Conservation (phyloP, 2,113 vertebrate species). For the Embiotoca jacksoni region DNA sequence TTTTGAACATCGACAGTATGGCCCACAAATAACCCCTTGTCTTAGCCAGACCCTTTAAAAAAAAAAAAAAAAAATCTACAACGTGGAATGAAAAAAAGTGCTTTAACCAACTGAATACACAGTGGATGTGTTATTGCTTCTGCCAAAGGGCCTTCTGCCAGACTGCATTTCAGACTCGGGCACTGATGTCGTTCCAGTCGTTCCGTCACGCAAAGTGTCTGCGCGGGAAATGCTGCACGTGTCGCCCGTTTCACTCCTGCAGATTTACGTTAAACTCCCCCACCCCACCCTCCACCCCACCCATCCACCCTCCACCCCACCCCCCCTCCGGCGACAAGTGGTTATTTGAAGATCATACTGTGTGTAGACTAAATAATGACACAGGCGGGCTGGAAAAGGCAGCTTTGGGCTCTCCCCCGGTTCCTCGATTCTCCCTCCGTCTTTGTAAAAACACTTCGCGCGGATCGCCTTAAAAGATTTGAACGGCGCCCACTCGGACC, state of each 20-base stretch:
- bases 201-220: constrained; percentile 31
- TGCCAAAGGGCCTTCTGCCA: not conserved
- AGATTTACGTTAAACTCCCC: constrained; percentile 7
- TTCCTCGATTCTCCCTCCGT: constrained; percentile 3
- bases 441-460: constrained; percentile 23
- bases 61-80: constrained; percentile 14
- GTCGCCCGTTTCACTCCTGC: constrained; percentile 17
- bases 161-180: constrained; percentile 27
- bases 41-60: constrained; percentile 8
- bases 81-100: constrained; percentile 11
- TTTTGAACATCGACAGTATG: constrained; percentile 27
- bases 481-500: constrained; percentile 23
- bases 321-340: constrained; percentile 30
- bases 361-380: constrained; percentile 10
- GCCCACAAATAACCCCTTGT: constrained; percentile 55
- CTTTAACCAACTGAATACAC: constrained; percentile 18
- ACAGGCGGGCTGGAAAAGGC: constrained; percentile 54
- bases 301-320: too few species aligned
- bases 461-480: not conserved
- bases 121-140: constrained; percentile 55
- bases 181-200: constrained; percentile 31
- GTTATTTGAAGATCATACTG: constrained; percentile 60
- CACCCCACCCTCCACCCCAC: too few species aligned
- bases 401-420: constrained; percentile 54
- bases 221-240: constrained; percentile 17